Evolutionary conservation across 2,113 vertebrate genomes (phyloP).

Genomic region (Solea solea): DNA sequence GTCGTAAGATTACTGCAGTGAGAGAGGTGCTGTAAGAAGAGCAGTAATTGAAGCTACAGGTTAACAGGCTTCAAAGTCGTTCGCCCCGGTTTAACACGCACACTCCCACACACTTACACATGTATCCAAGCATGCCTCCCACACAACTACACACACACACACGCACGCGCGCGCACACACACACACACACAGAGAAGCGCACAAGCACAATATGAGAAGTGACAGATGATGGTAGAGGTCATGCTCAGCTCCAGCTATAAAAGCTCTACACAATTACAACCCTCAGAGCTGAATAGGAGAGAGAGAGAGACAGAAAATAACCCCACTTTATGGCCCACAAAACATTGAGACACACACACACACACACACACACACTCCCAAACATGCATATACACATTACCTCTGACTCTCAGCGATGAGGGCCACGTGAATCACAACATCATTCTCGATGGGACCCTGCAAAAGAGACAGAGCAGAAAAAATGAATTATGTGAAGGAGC

Average conservation of each 20-base stretch:
- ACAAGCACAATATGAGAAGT: conserved; percentile 13
- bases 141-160: neutral
- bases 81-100: conserved; percentile 47
- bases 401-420: conserved; percentile 97
- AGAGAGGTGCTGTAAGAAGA: conserved; percentile 4
- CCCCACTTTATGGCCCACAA: conserved; percentile 11
- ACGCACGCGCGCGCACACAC: neutral
- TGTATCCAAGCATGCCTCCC: neutral
- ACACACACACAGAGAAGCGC: neutral
- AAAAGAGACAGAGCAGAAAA: conserved; percentile 41
- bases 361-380: conserved; percentile 1
- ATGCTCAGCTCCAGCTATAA: conserved; percentile 34
- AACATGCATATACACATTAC: conserved; percentile 73
- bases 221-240: conserved; percentile 49
- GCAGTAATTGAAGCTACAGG: conserved; percentile 41
- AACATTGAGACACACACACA: conserved; percentile 11
- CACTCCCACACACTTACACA: neutral
- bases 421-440: conserved; percentile 92
- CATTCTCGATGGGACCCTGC: conserved; percentile 96
- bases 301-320: neutral
- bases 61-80: conserved; percentile 41
- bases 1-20: neutral
- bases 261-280: conserved; percentile 32
- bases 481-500: neutral
- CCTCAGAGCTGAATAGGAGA: conserved; percentile 11